Conservation (phyloP, 2,888 invertebrate species). For the Brachyopa scutellaris region DNA sequence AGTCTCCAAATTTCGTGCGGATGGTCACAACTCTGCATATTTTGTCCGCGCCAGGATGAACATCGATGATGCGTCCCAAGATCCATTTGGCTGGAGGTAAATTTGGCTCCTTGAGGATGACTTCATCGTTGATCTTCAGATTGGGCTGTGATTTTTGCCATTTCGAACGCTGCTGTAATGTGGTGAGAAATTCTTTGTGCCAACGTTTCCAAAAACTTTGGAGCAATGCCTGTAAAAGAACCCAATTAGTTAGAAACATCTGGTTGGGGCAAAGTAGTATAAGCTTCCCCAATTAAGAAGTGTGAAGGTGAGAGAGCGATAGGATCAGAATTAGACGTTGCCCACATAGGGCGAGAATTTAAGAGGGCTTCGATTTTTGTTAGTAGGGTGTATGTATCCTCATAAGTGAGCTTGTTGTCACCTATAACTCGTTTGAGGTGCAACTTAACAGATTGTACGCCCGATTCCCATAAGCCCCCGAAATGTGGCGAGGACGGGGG, state of each 20-base stretch:
- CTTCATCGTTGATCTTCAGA: too few species aligned
- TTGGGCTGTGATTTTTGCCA: too few species aligned
- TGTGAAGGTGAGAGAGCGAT: not conserved
- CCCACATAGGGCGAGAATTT: not conserved
- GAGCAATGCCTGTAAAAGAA: not conserved
- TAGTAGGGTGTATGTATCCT: not conserved
- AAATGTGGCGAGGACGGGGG: not conserved
- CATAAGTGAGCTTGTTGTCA: not conserved
- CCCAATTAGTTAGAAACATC: not conserved
- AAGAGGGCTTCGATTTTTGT: not conserved
- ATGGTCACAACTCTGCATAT: too few species aligned
- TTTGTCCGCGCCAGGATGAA: too few species aligned
- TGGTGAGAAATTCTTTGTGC: not conserved
- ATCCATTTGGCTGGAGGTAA: too few species aligned
- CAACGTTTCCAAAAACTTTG: not conserved
- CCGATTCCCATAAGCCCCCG: not conserved
- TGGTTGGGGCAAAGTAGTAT: not conserved
- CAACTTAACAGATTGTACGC: not conserved
- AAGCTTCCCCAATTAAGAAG: not conserved
- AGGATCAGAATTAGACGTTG: not conserved
- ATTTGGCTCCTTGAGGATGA: too few species aligned
- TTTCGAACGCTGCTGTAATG: not conserved
- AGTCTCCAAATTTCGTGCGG: too few species aligned
- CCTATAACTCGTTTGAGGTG: constrained; percentile 5
- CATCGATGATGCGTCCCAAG: too few species aligned